A percentile compares a stretch with the other conserved stretches of the same genome.
Evolutionary conservation across 2,113 vertebrate genomes (phyloP).

Genomic region (Macquaria australasica): DNA sequence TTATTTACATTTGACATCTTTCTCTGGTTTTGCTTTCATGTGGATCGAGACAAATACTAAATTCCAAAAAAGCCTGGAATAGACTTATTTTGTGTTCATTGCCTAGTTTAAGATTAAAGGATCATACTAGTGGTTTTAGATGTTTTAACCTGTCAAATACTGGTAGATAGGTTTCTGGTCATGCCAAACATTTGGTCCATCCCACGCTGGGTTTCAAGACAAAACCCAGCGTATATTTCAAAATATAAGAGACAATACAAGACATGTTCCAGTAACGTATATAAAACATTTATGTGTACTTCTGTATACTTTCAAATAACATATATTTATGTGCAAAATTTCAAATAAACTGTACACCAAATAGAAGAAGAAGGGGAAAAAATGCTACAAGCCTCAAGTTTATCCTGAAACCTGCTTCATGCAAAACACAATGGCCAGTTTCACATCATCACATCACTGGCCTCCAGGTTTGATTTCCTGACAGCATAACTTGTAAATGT

Average conservation of each 20-base stretch:
- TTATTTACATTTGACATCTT: constrained; percentile 43
- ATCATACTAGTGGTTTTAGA: not conserved
- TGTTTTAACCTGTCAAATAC: not conserved
- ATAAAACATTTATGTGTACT: not conserved
- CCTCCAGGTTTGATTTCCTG: not conserved
- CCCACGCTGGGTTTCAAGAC: not conserved
- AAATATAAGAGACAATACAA: not conserved
- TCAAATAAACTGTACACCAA: not conserved
- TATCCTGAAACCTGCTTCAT: not conserved
- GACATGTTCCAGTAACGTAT: not conserved
- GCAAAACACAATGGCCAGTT: not conserved
- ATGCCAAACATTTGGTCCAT: not conserved
- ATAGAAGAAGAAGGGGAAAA: not conserved
- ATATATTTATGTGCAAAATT: not conserved
- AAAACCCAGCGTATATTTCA: too few species aligned
- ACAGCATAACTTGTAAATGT: not conserved
- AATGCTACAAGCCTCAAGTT: not conserved
- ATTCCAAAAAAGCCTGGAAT: constrained; percentile 13
- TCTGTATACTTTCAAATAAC: not conserved
- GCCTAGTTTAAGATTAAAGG: constrained; percentile 7
- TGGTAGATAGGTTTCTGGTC: too few species aligned
- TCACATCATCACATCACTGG: not conserved
- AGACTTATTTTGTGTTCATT: constrained; percentile 8
- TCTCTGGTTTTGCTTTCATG: constrained; percentile 48
- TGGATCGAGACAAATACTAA: constrained; percentile 27